These are phyloP conservation scores for Liodrosophila aerea DNA, from an alignment of 2,888 invertebrate genomes.

Conservation along the genomic window DNA sequence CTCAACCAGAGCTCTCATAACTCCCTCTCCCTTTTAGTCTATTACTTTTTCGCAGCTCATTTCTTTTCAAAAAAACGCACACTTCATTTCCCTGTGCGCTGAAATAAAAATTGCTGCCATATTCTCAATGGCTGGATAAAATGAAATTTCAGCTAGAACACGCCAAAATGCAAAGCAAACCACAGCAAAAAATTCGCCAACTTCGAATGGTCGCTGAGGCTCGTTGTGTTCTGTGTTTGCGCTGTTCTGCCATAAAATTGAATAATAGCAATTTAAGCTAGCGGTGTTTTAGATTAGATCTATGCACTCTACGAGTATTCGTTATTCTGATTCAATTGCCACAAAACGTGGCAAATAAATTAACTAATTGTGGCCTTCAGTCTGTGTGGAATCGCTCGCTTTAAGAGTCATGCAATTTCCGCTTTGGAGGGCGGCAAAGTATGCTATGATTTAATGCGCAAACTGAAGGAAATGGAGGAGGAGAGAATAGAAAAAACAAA, in stretches of 20 bases:
- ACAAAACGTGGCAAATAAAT: conserved; percentile 23
- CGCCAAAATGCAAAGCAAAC: conserved; percentile 7
- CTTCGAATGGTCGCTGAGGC: neutral
- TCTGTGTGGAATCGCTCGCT: conserved; percentile 6
- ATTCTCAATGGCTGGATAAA: conserved; percentile 29
- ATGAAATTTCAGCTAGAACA: conserved; percentile 29
- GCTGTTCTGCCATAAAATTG: conserved; percentile 37
- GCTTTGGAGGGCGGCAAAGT: conserved; percentile 35
- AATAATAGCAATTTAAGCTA: conserved; percentile 49
- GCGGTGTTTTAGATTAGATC: conserved; percentile 42
- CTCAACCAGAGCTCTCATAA: no score
- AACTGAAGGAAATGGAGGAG: neutral
- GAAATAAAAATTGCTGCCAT: conserved; percentile 17
- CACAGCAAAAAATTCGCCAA: neutral
- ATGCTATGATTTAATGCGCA: conserved; percentile 52
- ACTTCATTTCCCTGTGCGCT: conserved; percentile 6
- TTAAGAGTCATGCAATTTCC: conserved; percentile 23
- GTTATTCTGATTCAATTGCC: conserved; percentile 43
- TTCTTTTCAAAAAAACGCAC: conserved; percentile 8
- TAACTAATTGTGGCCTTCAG: conserved; percentile 46
- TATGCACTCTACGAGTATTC: conserved; percentile 14
- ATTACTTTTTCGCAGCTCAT: neutral
- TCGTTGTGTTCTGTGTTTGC: conserved; percentile 3
- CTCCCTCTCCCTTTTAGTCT: no score
- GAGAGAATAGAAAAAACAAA: conserved; percentile 3